Evolutionary conservation across 2,888 invertebrate genomes (phyloP).

Genomic region (Cantharis flavilabris): DNA sequence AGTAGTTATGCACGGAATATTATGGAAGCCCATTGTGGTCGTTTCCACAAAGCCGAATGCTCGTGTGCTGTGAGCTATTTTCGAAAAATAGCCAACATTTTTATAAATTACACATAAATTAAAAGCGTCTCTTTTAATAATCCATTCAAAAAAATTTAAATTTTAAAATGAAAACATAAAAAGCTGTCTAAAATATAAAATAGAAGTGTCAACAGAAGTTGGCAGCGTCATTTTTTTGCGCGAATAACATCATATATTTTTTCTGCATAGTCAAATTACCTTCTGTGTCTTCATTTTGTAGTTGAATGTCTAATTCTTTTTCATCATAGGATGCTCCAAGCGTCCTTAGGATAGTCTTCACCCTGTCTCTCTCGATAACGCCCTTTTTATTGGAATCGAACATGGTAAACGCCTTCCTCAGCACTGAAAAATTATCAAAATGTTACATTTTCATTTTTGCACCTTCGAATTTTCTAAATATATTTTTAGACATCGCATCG

Average conservation of each 20-base stretch:
- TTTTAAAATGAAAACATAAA: not conserved
- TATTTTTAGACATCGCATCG: not conserved
- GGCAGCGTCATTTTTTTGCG: not conserved
- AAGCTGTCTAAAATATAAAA: not conserved
- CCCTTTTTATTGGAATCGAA: slow-evolving; percentile 82
- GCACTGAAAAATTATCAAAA: slow-evolving; percentile 61
- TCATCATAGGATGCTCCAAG: slow-evolving; percentile 82
- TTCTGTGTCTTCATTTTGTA: slow-evolving; percentile 78
- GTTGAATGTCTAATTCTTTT: slow-evolving; percentile 74
- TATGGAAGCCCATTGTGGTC: not conserved
- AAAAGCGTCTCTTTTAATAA: not conserved
- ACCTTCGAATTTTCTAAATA: not conserved
- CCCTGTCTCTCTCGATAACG: slow-evolving; percentile 79
- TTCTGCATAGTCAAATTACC: slow-evolving; percentile 58
- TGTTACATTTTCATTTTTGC: not conserved
- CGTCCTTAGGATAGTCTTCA: slow-evolving; percentile 78
- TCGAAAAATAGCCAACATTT: not conserved
- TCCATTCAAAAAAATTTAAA: not conserved
- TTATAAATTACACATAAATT: not conserved
- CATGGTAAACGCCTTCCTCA: slow-evolving; percentile 81
- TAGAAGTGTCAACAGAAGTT: not conserved
- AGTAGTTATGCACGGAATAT: not conserved
- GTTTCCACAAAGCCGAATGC: not conserved
- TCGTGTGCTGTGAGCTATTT: not conserved
- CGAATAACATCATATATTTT: not conserved